These are phyloP conservation scores for Drosophila ambigua DNA, from an alignment of 1,140 invertebrate species.

Conservation along the genomic window DNA sequence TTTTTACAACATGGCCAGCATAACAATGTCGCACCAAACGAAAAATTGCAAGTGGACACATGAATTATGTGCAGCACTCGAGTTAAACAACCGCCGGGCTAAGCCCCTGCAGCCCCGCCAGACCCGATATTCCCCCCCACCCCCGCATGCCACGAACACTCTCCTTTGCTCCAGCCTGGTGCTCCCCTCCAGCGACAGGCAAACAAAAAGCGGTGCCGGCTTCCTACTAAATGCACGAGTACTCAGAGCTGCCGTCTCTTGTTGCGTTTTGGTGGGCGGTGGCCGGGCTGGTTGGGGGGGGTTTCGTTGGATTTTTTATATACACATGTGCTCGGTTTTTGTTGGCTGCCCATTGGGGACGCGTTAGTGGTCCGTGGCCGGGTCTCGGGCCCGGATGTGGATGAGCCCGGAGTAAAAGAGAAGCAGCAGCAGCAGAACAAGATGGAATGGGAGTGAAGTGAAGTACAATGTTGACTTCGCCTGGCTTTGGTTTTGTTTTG, in stretches of 20 bases:
- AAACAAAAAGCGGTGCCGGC: conserved; percentile 61
- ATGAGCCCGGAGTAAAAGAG: conserved; percentile 4
- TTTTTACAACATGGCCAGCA: conserved; percentile 80
- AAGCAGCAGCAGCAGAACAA: conserved; percentile 8
- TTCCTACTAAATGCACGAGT: conserved; percentile 76
- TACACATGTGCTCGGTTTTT: conserved; percentile 72
- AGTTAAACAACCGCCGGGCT: conserved; percentile 79
- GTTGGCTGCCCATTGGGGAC: conserved; percentile 79
- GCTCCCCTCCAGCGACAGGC: conserved; percentile 38
- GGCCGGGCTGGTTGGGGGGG: background rate
- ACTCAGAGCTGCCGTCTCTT: conserved; percentile 51
- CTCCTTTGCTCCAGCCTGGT: too few species aligned
- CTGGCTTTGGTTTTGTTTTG: conserved; percentile 74
- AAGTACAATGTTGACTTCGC: conserved; percentile 68
- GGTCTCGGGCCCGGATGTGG: conserved; percentile 35
- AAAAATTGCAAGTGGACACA: conserved; percentile 82
- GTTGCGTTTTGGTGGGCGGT: conserved; percentile 29
- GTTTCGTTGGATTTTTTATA: conserved; percentile 45
- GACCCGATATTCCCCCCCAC: background rate
- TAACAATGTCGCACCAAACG: conserved; percentile 76
- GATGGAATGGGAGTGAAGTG: conserved; percentile 54
- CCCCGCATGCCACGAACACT: too few species aligned
- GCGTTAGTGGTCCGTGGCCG: conserved; percentile 77
- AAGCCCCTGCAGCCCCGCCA: conserved; percentile 24
- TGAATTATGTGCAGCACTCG: conserved; percentile 82